phyloP scores from a whole-genome alignment of 2,888 invertebrate genomes.

The Drosophila atroscutellata region DNA sequence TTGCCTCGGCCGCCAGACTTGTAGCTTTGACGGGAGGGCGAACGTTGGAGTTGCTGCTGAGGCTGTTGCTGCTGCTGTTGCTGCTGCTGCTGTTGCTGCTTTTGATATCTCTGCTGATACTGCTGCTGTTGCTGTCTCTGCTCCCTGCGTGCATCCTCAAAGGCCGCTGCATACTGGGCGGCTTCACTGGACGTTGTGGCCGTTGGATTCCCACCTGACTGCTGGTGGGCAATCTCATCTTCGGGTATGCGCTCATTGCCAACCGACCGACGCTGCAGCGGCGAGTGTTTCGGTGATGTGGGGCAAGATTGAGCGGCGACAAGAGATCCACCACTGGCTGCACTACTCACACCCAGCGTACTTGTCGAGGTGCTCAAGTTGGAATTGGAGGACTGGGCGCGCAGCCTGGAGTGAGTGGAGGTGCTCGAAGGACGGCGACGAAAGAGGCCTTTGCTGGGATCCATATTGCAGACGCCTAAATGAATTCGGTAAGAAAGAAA shows the following conservation, averaged over 20 bases:
- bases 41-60: constrained; percentile 47
- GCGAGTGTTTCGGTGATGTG: constrained; percentile 84
- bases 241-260: constrained; percentile 83
- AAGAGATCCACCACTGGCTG: constrained; percentile 43
- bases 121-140: constrained; percentile 57
- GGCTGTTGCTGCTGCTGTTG: constrained; percentile 28
- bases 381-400: constrained; percentile 74
- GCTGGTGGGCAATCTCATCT: constrained; percentile 78
- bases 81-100: constrained; percentile 13
- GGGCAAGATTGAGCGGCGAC: constrained; percentile 82
- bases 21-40: constrained; percentile 55
- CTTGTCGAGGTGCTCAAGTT: constrained; percentile 56
- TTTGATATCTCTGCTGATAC: constrained; percentile 32
- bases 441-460: constrained; percentile 84
- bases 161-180: constrained; percentile 81
- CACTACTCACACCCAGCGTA: constrained; percentile 49
- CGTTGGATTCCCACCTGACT: constrained; percentile 29
- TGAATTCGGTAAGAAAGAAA: constrained; percentile 2
- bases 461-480: constrained; percentile 84
- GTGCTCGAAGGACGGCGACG: constrained; percentile 84
- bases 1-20: constrained; percentile 39
- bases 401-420: constrained; percentile 82
- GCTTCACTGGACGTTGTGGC: constrained; percentile 77
- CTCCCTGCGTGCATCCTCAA: constrained; percentile 71
- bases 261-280: constrained; percentile 82